A percentile compares a stretch with the other conserved stretches of the same genome.
These are phyloP conservation scores for Aptenodytes patagonicus DNA, from an alignment of 2,113 vertebrate genomes.

Conservation along the genomic window DNA sequence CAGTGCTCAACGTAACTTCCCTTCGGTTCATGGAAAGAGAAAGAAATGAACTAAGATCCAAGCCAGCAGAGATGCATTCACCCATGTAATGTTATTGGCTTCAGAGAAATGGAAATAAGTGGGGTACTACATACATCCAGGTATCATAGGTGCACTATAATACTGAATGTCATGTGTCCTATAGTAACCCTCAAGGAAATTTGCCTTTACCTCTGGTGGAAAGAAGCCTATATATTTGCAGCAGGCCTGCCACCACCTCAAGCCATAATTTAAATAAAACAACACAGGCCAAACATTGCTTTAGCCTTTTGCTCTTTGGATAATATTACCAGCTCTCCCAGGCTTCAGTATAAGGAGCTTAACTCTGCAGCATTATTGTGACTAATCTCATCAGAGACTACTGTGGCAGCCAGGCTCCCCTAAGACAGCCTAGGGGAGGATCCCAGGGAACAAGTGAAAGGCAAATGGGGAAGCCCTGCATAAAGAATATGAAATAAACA, in stretches of 20 bases:
- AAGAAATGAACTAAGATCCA: not conserved
- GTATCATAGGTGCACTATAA: not conserved
- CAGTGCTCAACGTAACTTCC: not conserved
- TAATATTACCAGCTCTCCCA: slow-evolving; percentile 15
- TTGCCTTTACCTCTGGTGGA: not conserved
- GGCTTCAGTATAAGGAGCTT: slow-evolving; percentile 45
- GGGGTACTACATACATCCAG: not conserved
- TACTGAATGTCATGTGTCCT: not conserved
- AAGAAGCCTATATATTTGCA: not conserved
- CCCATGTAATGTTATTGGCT: not conserved
- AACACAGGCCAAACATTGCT: not conserved
- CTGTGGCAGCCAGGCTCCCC: not conserved
- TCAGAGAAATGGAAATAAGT: not conserved
- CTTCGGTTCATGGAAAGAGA: not conserved
- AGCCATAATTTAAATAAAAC: not conserved
- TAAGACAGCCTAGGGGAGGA: not conserved
- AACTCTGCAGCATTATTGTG: slow-evolving; percentile 40
- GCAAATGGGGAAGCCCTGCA: not conserved
- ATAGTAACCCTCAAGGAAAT: not conserved
- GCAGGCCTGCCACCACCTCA: not conserved
- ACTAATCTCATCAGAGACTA: slow-evolving; percentile 51
- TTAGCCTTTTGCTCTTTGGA: slow-evolving; percentile 41
- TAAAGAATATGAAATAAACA: slow-evolving; percentile 18
- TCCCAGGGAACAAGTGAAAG: not conserved
- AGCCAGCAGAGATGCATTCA: not conserved